Conservation (phyloP, 2,113 vertebrate genomes). For the Coregonus clupeaformis region DNA sequence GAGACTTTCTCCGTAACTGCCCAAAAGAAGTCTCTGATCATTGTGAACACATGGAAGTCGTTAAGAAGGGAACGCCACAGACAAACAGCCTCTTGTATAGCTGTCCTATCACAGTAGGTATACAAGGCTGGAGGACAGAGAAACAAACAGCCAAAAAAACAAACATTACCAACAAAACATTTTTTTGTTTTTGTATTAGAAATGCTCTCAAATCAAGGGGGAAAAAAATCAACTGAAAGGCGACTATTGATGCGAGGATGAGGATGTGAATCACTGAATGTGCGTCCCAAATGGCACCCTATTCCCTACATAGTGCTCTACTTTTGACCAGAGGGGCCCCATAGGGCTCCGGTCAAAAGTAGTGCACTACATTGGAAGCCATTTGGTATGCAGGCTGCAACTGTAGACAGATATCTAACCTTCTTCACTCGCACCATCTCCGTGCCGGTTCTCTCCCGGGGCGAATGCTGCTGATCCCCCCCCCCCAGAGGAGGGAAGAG, state of each 20-base stretch:
- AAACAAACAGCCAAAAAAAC: conserved; percentile 18
- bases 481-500: conserved; percentile 62
- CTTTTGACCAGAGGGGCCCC: too few relatives aligned
- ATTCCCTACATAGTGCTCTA: too few relatives aligned
- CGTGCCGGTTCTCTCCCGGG: conserved; percentile 80
- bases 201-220: too few relatives aligned
- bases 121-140: conserved; percentile 23
- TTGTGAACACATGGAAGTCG: neutral
- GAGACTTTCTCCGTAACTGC: neutral
- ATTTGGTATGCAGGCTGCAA: too few relatives aligned
- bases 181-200: too few relatives aligned
- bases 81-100: conserved; percentile 22
- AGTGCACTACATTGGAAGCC: neutral
- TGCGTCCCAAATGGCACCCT: neutral
- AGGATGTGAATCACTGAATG: neutral
- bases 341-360: neutral
- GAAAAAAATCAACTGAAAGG: neutral
- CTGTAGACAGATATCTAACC: conserved; percentile 77
- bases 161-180: neutral
- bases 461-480: conserved; percentile 79
- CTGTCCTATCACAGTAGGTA: neutral
- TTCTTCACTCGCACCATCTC: conserved; percentile 93
- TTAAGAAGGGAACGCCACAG: neutral
- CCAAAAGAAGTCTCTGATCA: neutral
- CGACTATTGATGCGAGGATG: conserved; percentile 24